Evolutionary conservation across 2,797 vertebrate species (phyloP), one percentile per base, ranked within the genome.

Genomic region (Sardinella longiceps): DNA sequence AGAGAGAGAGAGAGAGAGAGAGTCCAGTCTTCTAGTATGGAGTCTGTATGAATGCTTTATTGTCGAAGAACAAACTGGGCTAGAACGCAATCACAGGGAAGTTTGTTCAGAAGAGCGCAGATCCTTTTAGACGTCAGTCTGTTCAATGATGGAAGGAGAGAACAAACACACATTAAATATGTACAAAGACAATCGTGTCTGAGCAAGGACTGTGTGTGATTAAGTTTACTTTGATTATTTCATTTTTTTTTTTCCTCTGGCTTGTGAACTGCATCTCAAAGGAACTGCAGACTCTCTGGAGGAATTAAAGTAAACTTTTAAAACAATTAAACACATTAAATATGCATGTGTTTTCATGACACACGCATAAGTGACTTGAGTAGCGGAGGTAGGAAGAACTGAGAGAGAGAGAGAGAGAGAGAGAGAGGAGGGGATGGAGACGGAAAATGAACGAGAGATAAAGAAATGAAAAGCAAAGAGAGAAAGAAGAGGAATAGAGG

Each of bases 131-230:
- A 84, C 80, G 81, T 63, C 82, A 83, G 83, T 82, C 89, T 88
- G 85, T 43, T 84, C 85, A 85, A 84, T 87, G 85, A 66, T 30
- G 84, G 81, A 86, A 90, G 60, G 74, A 85, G 2, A 87, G 82
- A 89, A 88, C 87, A 91, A 89, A 90, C 84, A 90, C 87, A 89
- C 85, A 84, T 86, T 84, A 85, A 90, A 92, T 88, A 88, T 90
- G 90, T 87, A 85, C 90, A 88, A 86, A 84, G 86, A 25, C 85
- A 85, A 56, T 90, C 82, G 86, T 89, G 53, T 88, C 84, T 80
- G 81, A 87, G 83, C 74, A 60, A 81, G 83, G 84, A 89, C 43
- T 80, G 87, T 81, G 82, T 85, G 51, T 37, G 43, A 51, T 60
- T 81, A 50, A 60, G 30, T 80, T 58, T 45, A 74, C 18, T 80